Conservation (phyloP, 1,140 invertebrate genomes). For the Pogonomyrmex californicus region DNA sequence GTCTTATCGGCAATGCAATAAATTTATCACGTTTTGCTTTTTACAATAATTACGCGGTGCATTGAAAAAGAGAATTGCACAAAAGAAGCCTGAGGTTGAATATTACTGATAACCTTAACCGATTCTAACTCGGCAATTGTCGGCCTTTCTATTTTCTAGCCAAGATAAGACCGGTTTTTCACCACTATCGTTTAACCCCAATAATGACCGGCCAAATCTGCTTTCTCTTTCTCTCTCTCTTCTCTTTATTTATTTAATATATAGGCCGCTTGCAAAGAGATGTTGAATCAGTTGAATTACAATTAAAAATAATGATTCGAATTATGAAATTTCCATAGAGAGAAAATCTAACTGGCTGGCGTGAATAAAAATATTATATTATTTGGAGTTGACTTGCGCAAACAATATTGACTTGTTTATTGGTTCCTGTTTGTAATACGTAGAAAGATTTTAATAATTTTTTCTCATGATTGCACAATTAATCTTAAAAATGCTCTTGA, state of each 20-base stretch:
- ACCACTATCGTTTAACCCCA: neutral
- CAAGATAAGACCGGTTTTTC: neutral
- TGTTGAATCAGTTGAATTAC: neutral
- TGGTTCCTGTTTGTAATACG: neutral
- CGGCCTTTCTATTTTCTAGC: neutral
- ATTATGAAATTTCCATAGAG: neutral
- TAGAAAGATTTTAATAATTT: neutral
- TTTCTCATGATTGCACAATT: neutral
- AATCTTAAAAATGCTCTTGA: neutral
- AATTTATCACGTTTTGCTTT: neutral
- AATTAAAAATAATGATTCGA: neutral
- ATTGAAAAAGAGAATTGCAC: neutral
- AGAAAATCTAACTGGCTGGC: neutral
- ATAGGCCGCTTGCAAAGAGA: neutral
- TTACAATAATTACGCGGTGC: neutral
- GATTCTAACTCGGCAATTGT: conserved; percentile 16
- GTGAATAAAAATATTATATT: neutral
- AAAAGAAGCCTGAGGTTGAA: neutral
- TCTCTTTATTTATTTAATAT: neutral
- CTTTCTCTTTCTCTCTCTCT: neutral
- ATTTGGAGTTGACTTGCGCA: neutral
- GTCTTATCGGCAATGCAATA: neutral
- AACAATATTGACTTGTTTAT: neutral
- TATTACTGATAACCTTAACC: conserved; percentile 30
- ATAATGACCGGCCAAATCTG: neutral